Evolutionary conservation across 2,113 vertebrate genomes (phyloP), one percentile per base, ranked within the genome.

Genomic region (Murina feae): DNA sequence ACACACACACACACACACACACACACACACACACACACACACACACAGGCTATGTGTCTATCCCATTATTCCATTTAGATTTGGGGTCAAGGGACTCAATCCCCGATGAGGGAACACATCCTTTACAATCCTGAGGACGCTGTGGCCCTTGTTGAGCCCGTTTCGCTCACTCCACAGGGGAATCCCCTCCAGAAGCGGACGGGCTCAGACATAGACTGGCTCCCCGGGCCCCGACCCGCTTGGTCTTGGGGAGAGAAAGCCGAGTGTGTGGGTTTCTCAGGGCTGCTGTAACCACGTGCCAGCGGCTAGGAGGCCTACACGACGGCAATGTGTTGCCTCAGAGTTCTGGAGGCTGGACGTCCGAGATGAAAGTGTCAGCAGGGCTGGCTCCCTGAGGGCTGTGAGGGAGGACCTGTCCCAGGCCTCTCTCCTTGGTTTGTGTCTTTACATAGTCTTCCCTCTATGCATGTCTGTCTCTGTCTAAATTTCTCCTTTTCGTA

Each of bases 31-130:
- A 44, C 49, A n/a, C 63, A 39, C 37, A 16, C 63, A 14, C 55
- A 65, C 35, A 84, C 47, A 58, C 0, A 7, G 32, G 53, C 63
- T 94, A 1, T 47, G 60, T 93, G 58, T 87, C 68, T 25, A 32
- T 90, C 82, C 32, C 21, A 32, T 58, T 93, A 32, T 90, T 89
- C 32, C 21, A 32, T 58, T 93, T 91, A 53, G 25, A 30, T 5
- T 90, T 83, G 23, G 72, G 21, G 13, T 60, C 44, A 53, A 89
- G 32, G 25, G 37, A 91, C 49, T 68, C 51, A 58, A 37, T 55
- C n/a, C 1, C 37, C 32, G 39, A 6, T 42, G 66, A 53, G 44
- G 63, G 47, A 35, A 21, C 9, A 30, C 28, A 35, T 58, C 44
- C 16, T 58, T 79, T 74, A 47, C 4, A 20, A 74, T 32, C 25